Conservation (phyloP, 1,140 invertebrate genomes). For the Dinoponera quadriceps region DNA sequence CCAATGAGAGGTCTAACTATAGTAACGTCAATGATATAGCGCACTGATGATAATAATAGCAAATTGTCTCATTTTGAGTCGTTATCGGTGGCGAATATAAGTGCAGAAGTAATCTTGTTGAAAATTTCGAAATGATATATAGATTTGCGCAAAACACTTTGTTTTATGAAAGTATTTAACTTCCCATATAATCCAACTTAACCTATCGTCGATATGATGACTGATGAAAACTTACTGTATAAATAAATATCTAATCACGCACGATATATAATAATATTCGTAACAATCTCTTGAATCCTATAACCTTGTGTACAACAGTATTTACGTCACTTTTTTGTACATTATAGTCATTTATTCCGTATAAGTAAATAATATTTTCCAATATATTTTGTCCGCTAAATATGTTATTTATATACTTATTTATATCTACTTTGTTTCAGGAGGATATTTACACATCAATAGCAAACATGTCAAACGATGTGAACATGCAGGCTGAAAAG, state of each 20-base stretch:
- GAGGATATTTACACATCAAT: conserved; percentile 37
- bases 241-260: too few relatives aligned
- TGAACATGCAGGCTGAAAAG: conserved; percentile 82
- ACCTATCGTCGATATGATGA: too few relatives aligned
- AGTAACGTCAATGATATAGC: neutral
- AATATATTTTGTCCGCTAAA: neutral
- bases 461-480: conserved; percentile 80
- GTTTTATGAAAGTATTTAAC: neutral
- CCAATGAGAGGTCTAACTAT: neutral
- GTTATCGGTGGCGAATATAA: neutral
- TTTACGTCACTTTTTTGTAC: too few relatives aligned
- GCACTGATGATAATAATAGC: neutral
- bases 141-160: neutral
- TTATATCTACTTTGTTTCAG: conserved; percentile 7
- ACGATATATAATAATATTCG: too few relatives aligned
- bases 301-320: too few relatives aligned
- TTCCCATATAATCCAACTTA: too few relatives aligned
- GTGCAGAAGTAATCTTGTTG: neutral
- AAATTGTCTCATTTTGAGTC: neutral
- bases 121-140: neutral
- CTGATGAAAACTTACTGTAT: too few relatives aligned
- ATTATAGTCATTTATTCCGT: too few relatives aligned
- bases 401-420: conserved; percentile 5
- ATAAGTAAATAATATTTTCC: too few relatives aligned
- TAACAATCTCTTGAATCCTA: too few relatives aligned